A percentile compares a stretch with the other conserved stretches of the same genome.
These are phyloP conservation scores for Danio rerio DNA, from an alignment of 2,113 vertebrate species.

Conservation along the genomic window GRCz12tu NC_133184.1:8158501-8159000, in stretches of 20 bases:
- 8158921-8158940: constrained; percentile 1
- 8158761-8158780: background rate
- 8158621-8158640: no score
- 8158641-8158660: no score
- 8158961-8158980: background rate
- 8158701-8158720: background rate
- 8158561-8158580: no score
- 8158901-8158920: background rate
- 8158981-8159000: background rate
- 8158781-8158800: background rate
- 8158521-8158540: no score
- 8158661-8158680: no score
- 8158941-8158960: background rate
- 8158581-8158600: no score
- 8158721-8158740: background rate
- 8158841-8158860: background rate
- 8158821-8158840: background rate
- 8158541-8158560: no score
- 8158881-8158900: constrained; percentile 3
- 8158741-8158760: background rate
- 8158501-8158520: no score
- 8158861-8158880: background rate
- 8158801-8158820: constrained; percentile 25
- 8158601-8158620: no score
- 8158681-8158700: background rate